phyloP scores from a whole-genome alignment of 2,797 vertebrate species.

The Catharus ustulatus region DNA sequence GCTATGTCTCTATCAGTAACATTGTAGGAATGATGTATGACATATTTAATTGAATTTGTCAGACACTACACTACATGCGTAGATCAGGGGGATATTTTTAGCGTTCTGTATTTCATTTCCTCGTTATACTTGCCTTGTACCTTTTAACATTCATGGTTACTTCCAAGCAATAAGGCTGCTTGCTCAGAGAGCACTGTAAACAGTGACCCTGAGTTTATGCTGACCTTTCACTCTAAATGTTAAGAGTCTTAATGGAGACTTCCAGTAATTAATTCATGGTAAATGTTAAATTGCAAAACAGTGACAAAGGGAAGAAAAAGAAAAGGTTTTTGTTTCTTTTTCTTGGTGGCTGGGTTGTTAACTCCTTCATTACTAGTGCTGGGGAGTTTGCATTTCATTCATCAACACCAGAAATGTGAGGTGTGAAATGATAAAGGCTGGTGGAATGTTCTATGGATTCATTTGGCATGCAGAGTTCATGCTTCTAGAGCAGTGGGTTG shows the following conservation, averaged over 20 bases:
- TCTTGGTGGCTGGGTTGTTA: neutral
- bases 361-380: neutral
- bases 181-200: constrained; percentile 41
- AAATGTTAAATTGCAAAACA: constrained; percentile 42
- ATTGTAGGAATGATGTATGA: constrained; percentile 79
- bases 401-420: neutral
- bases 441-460: neutral
- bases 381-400: neutral
- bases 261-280: constrained; percentile 29
- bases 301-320: neutral
- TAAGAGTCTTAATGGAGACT: constrained; percentile 38
- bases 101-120: constrained; percentile 76
- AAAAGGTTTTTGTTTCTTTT: neutral
- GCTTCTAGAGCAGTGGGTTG: neutral
- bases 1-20: constrained; percentile 79
- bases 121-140: constrained; percentile 49
- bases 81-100: constrained; percentile 79
- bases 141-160: constrained; percentile 67
- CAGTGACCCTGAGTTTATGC: constrained; percentile 57
- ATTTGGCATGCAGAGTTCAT: neutral
- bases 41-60: constrained; percentile 82
- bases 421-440: neutral
- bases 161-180: constrained; percentile 30
- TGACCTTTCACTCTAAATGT: constrained; percentile 55
- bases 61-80: constrained; percentile 65